phyloP scores from a whole-genome alignment of 2,797 vertebrate genomes.

The Buphagus erythrorhynchus region DNA sequence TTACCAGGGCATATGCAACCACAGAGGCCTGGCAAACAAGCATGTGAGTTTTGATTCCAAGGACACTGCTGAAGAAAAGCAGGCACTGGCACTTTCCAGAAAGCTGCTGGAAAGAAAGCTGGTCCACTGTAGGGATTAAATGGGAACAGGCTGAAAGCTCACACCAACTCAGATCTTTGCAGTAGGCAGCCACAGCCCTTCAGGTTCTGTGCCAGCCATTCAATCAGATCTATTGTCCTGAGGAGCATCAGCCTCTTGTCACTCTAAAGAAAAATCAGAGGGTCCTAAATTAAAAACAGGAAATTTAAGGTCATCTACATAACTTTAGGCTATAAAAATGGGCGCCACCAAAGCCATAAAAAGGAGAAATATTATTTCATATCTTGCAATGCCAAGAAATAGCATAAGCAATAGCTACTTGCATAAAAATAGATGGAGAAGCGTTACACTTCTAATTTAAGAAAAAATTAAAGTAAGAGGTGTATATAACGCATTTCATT shows the following conservation, averaged over 20 bases:
- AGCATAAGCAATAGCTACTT: neutral
- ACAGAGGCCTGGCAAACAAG: neutral
- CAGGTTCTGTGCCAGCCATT: neutral
- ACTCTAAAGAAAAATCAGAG: neutral
- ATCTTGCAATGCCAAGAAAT: neutral
- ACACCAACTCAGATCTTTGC: neutral
- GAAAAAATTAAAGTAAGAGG: neutral
- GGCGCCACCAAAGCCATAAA: neutral
- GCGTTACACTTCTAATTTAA: neutral
- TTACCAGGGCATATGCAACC: neutral
- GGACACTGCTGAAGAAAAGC: neutral
- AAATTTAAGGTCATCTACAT: neutral
- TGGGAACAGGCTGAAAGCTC: neutral
- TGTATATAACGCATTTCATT: neutral
- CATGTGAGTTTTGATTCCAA: neutral
- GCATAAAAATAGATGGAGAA: neutral
- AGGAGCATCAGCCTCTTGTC: neutral
- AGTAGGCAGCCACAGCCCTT: neutral
- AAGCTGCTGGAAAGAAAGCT: neutral
- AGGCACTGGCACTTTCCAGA: neutral
- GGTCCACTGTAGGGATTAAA: neutral
- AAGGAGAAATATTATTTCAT: neutral
- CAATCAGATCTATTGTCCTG: neutral
- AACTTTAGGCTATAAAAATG: constrained; percentile 1
- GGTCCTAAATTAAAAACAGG: neutral